These are phyloP conservation scores for Eulemur albifrons DNA, from an alignment of 2,797 vertebrate species.

Conservation along the genomic window DNA sequence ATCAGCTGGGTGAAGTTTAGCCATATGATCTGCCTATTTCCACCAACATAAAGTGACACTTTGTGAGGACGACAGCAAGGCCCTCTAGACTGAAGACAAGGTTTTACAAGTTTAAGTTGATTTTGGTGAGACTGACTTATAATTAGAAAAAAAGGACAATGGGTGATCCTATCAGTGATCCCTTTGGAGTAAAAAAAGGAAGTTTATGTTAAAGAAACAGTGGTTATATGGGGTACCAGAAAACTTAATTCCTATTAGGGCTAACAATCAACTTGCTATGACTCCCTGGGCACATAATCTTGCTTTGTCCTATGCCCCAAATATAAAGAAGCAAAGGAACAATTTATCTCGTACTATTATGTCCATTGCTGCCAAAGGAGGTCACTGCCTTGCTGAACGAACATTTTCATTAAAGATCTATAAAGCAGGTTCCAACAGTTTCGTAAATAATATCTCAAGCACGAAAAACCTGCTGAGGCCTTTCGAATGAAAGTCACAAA, in stretches of 20 bases:
- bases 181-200: neutral
- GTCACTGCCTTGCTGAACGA: neutral
- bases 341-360: neutral
- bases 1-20: neutral
- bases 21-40: neutral
- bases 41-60: neutral
- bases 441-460: constrained; percentile 19
- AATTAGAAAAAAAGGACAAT: neutral
- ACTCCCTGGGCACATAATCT: neutral
- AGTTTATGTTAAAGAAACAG: neutral
- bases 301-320: neutral
- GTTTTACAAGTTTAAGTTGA: neutral
- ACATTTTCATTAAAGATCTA: constrained; percentile 18
- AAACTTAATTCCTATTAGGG: neutral
- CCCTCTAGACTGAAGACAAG: neutral
- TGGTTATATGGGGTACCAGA: neutral
- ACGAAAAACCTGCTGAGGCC: neutral
- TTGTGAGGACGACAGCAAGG: neutral
- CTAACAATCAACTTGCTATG: neutral
- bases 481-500: constrained; percentile 32
- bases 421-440: neutral
- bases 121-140: neutral
- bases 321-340: neutral
- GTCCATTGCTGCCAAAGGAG: neutral
- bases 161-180: neutral